phyloP scores from a whole-genome alignment of 2,888 invertebrate species.

The Tenodera sinensis region DNA sequence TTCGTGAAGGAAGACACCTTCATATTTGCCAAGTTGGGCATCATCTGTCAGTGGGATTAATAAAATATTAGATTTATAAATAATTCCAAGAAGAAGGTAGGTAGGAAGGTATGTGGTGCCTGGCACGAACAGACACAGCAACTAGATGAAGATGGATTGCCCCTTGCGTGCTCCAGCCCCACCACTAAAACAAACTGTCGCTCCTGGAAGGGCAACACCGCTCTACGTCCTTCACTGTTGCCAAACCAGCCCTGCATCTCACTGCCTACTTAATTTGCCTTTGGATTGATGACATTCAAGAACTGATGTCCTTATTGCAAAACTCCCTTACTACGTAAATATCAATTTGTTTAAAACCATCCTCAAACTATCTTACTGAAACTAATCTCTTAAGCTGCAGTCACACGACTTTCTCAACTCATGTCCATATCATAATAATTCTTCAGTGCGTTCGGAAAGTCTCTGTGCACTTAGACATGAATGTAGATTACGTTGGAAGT shows the following conservation, averaged over 20 bases:
- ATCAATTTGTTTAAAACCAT: too few relatives aligned
- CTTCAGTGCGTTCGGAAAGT: too few relatives aligned
- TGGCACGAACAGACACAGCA: background rate
- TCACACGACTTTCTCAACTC: too few relatives aligned
- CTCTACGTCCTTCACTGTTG: background rate
- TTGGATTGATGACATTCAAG: too few relatives aligned
- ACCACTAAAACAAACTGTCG: background rate
- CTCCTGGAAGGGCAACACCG: background rate
- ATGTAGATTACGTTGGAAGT: too few relatives aligned
- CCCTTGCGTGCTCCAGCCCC: background rate
- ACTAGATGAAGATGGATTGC: background rate
- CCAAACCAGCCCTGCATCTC: background rate
- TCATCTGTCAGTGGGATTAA: background rate
- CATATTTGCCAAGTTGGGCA: background rate
- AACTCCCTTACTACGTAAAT: too few relatives aligned
- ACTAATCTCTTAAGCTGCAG: too few relatives aligned
- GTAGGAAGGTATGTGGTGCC: background rate
- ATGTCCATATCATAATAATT: too few relatives aligned
- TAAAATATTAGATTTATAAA: background rate
- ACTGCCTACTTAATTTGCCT: too few relatives aligned
- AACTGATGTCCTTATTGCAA: too few relatives aligned
- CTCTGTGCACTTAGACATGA: too few relatives aligned
- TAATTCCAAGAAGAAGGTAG: background rate
- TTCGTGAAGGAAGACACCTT: constrained; percentile 4
- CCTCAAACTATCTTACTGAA: too few relatives aligned